Evolutionary conservation across 2,888 invertebrate species (phyloP), one percentile per base, ranked within the genome.

Genomic region (Aleiodes leptofemur): DNA sequence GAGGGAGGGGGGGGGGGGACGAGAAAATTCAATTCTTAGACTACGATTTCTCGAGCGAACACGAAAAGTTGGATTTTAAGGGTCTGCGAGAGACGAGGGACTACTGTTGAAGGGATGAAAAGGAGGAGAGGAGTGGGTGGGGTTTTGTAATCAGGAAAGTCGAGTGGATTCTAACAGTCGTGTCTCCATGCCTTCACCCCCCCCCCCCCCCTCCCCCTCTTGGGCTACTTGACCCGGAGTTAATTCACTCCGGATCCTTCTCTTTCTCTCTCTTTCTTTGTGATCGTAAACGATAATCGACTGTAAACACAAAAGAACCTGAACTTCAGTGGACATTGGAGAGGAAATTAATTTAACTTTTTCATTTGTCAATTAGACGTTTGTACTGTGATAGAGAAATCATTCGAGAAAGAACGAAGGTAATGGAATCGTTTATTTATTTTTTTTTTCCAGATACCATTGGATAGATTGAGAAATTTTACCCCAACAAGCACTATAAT

Each of bases 11-110:
- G 51, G 57, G 23, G 23, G 50, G 34, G 61, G 57, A 23, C 23
- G 23, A 1, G 23, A 23, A 57, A 76, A 69, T 78, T 74, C 72
- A 70, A 72, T 72, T 64, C 55, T 69, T 57, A 43, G 77, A 73
- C 71, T 73, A 61, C 38, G 34, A 59, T 59, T 59, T n/a, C 59
- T n/a, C 34, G 11, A 38, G 31, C 34, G 59, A 59, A 59, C 59
- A 59, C 59, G 59, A 59, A 68, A 69, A 16, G 69, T 68, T 69
- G 61, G 53, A 74, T 74, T 74, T 74, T 69, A 69, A 69, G 69
- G 61, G 57, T 69, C 16, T 68, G 69, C 57, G 68, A 56, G 48
- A 72, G 72, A 53, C 14, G 53, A 16, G 11, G 53, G 53, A 53
- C 14, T 14, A 53, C 43, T 43, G 43, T 43, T 43, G 43, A 16